These are phyloP conservation scores for Mirounga angustirostris DNA, from an alignment of 2,113 vertebrate species.

Conservation along the genomic window DNA sequence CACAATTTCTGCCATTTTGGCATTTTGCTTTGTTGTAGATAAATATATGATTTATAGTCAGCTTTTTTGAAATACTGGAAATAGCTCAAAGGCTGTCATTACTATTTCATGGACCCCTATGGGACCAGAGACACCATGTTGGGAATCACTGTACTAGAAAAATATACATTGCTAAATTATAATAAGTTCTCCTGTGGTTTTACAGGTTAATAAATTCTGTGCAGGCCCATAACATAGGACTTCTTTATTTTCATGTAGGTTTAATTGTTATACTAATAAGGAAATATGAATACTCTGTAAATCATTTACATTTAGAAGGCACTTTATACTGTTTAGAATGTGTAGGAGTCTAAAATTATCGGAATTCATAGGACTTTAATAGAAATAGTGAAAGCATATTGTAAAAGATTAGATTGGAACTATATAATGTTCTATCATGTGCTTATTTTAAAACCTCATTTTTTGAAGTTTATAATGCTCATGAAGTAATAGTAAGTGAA, in stretches of 20 bases:
- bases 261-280: conserved; percentile 66
- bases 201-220: conserved; percentile 65
- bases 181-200: conserved; percentile 70
- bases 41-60: conserved; percentile 74
- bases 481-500: neutral
- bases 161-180: conserved; percentile 70
- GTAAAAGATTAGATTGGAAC: neutral
- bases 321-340: conserved; percentile 47
- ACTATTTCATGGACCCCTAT: conserved; percentile 72
- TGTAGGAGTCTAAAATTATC: conserved; percentile 64
- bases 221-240: neutral
- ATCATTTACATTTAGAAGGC: conserved; percentile 67
- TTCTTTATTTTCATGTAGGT: conserved; percentile 65
- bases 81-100: conserved; percentile 75
- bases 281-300: conserved; percentile 61
- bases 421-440: neutral
- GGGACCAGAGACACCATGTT: conserved; percentile 69
- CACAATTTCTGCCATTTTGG: conserved; percentile 59
- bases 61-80: conserved; percentile 71
- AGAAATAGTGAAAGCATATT: conserved; percentile 44
- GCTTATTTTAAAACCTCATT: conserved; percentile 52
- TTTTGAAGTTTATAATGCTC: conserved; percentile 49
- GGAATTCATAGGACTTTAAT: conserved; percentile 38
- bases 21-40: conserved; percentile 69
- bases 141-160: conserved; percentile 74